Evolutionary conservation across 37 sponge, comb jelly and placozoan genomes (phyloP).

Genomic region (Hormiphora californensis): DNA sequence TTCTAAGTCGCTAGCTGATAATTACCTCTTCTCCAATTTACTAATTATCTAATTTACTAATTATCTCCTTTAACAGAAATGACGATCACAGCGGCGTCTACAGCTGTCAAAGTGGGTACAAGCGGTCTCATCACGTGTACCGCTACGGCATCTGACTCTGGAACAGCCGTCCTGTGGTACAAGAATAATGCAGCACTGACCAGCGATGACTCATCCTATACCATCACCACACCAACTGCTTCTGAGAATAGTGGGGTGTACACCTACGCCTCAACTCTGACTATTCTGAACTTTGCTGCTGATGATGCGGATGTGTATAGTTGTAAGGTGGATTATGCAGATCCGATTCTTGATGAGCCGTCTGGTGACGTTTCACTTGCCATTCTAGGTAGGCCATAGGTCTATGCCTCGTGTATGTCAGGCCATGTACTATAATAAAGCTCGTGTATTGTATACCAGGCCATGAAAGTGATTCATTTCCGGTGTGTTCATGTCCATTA

Average conservation of each 20-base stretch:
- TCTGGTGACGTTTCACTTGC: neutral
- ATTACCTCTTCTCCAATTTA: too few species aligned
- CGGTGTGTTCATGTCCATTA: too few species aligned
- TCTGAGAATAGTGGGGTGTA: neutral
- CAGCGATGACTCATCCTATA: neutral
- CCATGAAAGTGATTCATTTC: too few species aligned
- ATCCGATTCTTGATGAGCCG: neutral
- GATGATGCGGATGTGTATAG: neutral
- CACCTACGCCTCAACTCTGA: neutral
- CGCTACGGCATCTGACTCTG: neutral
- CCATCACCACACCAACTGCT: neutral
- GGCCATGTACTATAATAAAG: too few species aligned
- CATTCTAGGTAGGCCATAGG: neutral
- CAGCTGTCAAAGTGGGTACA: neutral
- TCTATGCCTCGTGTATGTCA: too few species aligned
- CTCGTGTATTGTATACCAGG: too few species aligned
- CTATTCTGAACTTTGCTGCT: neutral
- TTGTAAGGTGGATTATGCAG: slow-evolving; percentile 1
- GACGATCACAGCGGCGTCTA: neutral
- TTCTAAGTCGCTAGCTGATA: too few species aligned
- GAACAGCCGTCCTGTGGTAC: neutral
- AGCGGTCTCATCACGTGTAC: neutral
- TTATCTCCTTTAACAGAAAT: too few species aligned
- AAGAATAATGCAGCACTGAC: neutral
- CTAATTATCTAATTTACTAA: too few species aligned